Base-by-base conservation (phyloP, 37 sponge, comb jelly and placozoan species). In the Petrosia ficiformis region DNA sequence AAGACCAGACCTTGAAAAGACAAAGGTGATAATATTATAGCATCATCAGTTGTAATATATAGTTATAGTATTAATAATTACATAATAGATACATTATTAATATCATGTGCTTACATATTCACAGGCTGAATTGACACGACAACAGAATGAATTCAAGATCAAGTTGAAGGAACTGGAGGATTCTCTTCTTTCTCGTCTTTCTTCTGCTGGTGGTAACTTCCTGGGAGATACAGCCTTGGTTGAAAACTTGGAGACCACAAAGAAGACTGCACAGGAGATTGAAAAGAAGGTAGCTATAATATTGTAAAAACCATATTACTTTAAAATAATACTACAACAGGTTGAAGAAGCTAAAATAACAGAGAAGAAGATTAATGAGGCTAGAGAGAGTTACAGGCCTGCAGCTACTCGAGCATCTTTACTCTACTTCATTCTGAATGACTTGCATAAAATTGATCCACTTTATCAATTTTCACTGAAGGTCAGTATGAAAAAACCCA, bases 61-160 rank as follows among this genome's bases (percentile, higher is more conserved):
- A 57, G 42, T 22, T 31, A 25, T 68, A 40, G 30, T 42, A 1
- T 16, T 79, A 44, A 44, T 24, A 6, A 29, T 3, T 66, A 2
- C 42, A 3, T 11, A 72, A 37, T 40, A 31, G 3, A 39, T 72
- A 59, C 21, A 39, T 33, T 63, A 39, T 48, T 48, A 14, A 19
- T 8, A 19, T 48, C 14, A 48, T 48, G n/a, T n/a, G n/a, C n/a
- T 48, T 14, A 19, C 14, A 19, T 48, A 8, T 19, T 48, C 14
- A 22, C 36, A 93, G 89, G 69, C 91, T 37, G 86, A 89, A 74
- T 77, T 98, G 39, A 98, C 99, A 21, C 86, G 86, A 54, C 96
- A 95, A 63, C 99, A 98, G 83, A 98, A 98, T 69, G 95, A 98
- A 67, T 98, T 98, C 70, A 98, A 98, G 86, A 98, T 98, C 80